Percentiles rank a stretch among this genome's conserved stretches.
These are phyloP conservation scores for Scaptomyza parva DNA, from an alignment of 2,888 invertebrate species.

Conservation along the genomic window DNA sequence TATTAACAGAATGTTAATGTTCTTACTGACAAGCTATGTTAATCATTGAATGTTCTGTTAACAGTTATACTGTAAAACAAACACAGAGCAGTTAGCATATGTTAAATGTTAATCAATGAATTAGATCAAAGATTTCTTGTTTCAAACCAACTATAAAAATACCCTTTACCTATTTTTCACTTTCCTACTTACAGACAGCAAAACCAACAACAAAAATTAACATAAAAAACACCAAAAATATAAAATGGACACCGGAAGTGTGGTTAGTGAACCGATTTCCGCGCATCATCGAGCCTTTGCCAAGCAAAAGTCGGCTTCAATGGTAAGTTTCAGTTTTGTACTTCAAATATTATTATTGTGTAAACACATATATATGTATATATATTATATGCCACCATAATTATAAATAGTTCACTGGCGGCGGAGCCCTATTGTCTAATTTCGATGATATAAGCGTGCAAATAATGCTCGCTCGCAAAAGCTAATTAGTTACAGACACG, in stretches of 20 bases:
- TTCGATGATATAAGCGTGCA: slow-evolving; percentile 68
- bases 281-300: slow-evolving; percentile 84
- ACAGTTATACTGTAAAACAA: too few species aligned
- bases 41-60: too few species aligned
- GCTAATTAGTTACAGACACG: slow-evolving; percentile 72
- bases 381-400: slow-evolving; percentile 16
- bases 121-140: too few species aligned
- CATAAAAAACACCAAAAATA: neutral
- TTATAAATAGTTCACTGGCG: slow-evolving; percentile 22
- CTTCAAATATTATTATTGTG: slow-evolving; percentile 27
- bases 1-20: too few species aligned
- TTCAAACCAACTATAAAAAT: too few species aligned
- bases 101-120: too few species aligned
- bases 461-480: slow-evolving; percentile 48
- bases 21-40: too few species aligned
- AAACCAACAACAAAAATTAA: neutral
- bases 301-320: slow-evolving; percentile 84
- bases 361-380: slow-evolving; percentile 16
- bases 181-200: slow-evolving; percentile 1
- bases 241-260: slow-evolving; percentile 83
- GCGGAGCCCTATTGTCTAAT: slow-evolving; percentile 65
- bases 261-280: slow-evolving; percentile 84
- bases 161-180: neutral
- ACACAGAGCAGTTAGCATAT: too few species aligned
- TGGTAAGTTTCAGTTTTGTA: slow-evolving; percentile 74